These are phyloP conservation scores for Conus canariensis DNA, from an alignment of 2,888 invertebrate species.

Conservation along the genomic window DNA sequence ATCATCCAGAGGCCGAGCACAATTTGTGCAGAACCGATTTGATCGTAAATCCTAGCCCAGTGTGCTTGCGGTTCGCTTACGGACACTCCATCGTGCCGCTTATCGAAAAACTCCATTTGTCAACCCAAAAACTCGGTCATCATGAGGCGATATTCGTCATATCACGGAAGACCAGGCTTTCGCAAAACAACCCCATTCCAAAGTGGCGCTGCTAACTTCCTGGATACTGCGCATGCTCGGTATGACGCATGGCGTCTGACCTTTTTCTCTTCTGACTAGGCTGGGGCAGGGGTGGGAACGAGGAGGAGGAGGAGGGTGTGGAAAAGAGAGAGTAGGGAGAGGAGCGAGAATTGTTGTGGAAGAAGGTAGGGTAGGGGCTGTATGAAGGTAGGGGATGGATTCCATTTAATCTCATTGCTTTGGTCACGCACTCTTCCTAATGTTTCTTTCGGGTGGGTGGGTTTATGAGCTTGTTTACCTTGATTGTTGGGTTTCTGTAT, in stretches of 20 bases:
- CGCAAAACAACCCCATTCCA: conserved; percentile 16
- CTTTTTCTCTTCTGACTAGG: neutral
- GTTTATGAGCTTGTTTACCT: neutral
- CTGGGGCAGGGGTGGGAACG: neutral
- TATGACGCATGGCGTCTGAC: conserved; percentile 25
- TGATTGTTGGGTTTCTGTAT: too few relatives aligned
- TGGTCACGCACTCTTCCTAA: neutral
- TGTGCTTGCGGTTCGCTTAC: neutral
- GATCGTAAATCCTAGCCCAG: neutral
- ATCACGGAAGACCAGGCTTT: conserved; percentile 22
- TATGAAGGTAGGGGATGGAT: neutral
- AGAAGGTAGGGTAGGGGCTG: neutral
- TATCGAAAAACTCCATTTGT: neutral
- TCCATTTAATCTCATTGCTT: neutral
- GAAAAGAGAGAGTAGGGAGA: neutral
- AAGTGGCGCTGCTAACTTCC: neutral
- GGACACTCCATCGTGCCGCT: neutral
- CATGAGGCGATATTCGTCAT: neutral
- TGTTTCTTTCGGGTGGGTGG: neutral
- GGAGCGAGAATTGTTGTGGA: neutral
- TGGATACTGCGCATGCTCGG: neutral
- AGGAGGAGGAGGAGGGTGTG: neutral
- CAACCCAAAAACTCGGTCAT: conserved; percentile 4
- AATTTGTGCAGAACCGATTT: conserved; percentile 8
- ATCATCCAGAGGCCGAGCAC: neutral